Conservation (phyloP, 2,888 invertebrate species). For the Apotomis betuletana region DNA sequence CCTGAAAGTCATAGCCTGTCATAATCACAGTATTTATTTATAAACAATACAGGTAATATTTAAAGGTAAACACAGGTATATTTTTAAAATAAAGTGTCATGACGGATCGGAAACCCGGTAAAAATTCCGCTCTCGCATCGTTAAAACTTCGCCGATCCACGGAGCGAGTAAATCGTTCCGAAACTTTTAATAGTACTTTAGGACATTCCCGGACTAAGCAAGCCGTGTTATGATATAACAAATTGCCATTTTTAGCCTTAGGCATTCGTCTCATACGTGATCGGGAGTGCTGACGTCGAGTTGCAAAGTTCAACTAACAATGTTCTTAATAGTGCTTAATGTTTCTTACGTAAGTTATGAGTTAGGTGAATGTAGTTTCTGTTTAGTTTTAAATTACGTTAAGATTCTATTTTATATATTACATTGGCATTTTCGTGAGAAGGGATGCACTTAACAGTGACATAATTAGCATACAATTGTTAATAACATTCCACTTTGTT, state of each 20-base stretch:
- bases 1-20: no score
- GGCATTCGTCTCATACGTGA: constrained; percentile 4
- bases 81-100: constrained; percentile 1
- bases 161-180: constrained; percentile 62
- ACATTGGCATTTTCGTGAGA: no score
- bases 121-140: constrained; percentile 51
- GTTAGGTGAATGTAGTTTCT: no score
- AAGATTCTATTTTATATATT: no score
- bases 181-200: constrained; percentile 63
- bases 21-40: no score
- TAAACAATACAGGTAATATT: no score
- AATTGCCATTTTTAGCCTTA: constrained; percentile 39
- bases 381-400: no score
- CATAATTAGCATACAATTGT: no score
- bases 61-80: background rate
- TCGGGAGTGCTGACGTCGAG: constrained; percentile 6
- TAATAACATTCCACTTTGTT: no score
- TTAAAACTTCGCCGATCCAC: constrained; percentile 62
- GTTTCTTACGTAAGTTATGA: no score
- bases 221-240: constrained; percentile 42
- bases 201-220: constrained; percentile 44
- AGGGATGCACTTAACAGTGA: no score
- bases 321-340: background rate
- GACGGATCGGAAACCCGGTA: constrained; percentile 16
- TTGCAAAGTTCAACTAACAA: background rate